Evolutionary conservation across 2,113 vertebrate genomes (phyloP), one percentile per base, ranked within the genome.

Genomic region (Eidolon helvum): DNA sequence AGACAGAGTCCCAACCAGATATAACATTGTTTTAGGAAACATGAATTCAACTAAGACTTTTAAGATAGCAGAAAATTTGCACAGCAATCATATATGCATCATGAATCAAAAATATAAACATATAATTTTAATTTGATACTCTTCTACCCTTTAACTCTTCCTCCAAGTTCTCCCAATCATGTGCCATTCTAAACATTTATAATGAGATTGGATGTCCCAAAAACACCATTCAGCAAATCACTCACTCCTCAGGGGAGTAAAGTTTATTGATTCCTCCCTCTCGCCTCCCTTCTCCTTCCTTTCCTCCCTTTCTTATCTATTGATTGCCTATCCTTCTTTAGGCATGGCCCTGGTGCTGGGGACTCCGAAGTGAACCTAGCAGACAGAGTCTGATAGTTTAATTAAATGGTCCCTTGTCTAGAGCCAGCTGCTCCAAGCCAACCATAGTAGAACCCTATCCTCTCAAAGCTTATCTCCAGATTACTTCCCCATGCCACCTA

Each of bases 91-190:
- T 30, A 33, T 65, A 43, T n/a, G 48, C 26, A 63, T 88, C 11
- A 15, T 66, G 16, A 89, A 40, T 89, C 53, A 66, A 85, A 97
- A 93, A 91, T 87, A n/a, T 94, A 30, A 94, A 95, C 24, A 71
- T 35, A 61, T 4, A 63, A 45, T 79, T 96, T 96, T 90, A 79
- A 75, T 90, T 5, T 79, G 21, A 82, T 72, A 12, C 12, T 40
- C 21, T 59, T 90, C 40, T 72, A 63, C 33, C 61, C n/a, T 33
- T 88, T 89, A 68, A 88, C 28, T 90, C 48, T 57, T 38, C 30
- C 40, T 92, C 21, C 45, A 48, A 59, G 28, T 21, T 80, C 40
- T 55, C 65, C 53, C 57, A 87, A 40, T 90, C 9, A 48, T 45
- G n/a, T 35, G n/a, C 30, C 78, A 63, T 69, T 40, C 35, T 87